Evolutionary conservation across 2,113 vertebrate genomes (phyloP).

Genomic region (Nerophis ophidion): DNA sequence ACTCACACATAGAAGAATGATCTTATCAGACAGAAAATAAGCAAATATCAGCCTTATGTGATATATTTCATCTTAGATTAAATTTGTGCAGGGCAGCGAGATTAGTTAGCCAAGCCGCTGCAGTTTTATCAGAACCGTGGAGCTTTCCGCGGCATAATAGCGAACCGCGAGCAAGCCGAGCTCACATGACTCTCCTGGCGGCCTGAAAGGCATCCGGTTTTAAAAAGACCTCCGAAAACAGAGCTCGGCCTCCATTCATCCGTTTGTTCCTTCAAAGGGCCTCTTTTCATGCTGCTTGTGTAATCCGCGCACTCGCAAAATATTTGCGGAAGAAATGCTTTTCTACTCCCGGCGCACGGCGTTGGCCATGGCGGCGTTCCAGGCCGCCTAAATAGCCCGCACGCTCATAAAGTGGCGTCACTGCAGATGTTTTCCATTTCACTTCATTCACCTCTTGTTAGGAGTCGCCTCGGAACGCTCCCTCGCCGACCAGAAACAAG

Average conservation of each 20-base stretch:
- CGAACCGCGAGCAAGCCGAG: too few relatives aligned
- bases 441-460: conserved; percentile 52
- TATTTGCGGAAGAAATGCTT: conserved; percentile 25
- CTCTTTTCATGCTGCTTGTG: conserved; percentile 54
- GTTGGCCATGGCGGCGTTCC: not conserved
- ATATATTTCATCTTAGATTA: too few relatives aligned
- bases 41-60: too few relatives aligned
- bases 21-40: too few relatives aligned
- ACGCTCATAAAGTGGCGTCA: not conserved
- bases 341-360: not conserved
- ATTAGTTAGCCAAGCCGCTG: too few relatives aligned
- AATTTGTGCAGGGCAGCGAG: too few relatives aligned
- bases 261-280: conserved; percentile 42
- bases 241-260: conserved; percentile 42
- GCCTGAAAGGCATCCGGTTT: conserved; percentile 20
- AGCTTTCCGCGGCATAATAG: too few relatives aligned
- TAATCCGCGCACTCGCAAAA: conserved; percentile 46
- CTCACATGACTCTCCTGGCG: conserved; percentile 16
- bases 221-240: conserved; percentile 39
- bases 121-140: too few relatives aligned
- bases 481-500: conserved; percentile 10
- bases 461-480: conserved; percentile 35
- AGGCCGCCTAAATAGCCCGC: not conserved
- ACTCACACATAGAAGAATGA: too few relatives aligned
- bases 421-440: conserved; percentile 39